These are phyloP conservation scores for Muscicapa adusta DNA, from an alignment of 2,113 vertebrate species.

Conservation along the genomic window DNA sequence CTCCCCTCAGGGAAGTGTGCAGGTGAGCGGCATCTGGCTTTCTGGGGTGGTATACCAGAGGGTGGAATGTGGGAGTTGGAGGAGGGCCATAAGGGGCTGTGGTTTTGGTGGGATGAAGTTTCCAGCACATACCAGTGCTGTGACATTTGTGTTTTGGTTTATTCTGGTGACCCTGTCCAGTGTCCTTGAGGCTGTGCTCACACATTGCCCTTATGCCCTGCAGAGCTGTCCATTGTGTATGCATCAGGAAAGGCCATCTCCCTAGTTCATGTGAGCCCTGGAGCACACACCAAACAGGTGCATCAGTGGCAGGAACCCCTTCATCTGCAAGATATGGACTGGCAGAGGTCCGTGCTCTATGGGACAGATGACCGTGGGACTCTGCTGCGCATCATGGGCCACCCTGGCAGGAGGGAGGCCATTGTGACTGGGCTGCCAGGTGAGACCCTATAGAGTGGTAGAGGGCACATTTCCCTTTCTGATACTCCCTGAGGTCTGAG, in stretches of 20 bases:
- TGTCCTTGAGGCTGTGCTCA: not conserved
- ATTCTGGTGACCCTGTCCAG: fast-evolving
- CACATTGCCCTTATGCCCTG: not conserved
- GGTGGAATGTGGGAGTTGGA: not conserved
- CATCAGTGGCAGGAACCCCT: slow-evolving; percentile 68
- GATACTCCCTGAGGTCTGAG: not conserved
- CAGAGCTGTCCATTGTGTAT: slow-evolving; percentile 81
- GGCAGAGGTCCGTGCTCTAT: slow-evolving; percentile 79
- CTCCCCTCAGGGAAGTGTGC: slow-evolving; percentile 76
- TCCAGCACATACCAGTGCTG: not conserved
- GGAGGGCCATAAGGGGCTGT: not conserved
- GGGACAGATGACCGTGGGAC: slow-evolving; percentile 79
- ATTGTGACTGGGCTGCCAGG: slow-evolving; percentile 75
- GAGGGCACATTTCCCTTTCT: not conserved
- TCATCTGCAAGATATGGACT: slow-evolving; percentile 83
- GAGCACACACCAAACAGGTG: slow-evolving; percentile 34
- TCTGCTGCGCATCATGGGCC: slow-evolving; percentile 67
- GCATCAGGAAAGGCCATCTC: slow-evolving; percentile 68
- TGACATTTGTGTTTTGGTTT: not conserved
- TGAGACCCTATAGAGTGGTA: not conserved
- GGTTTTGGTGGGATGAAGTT: not conserved
- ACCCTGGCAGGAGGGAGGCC: slow-evolving; percentile 57
- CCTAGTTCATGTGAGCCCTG: slow-evolving; percentile 73
- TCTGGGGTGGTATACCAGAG: no score
- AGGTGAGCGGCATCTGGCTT: slow-evolving; percentile 69